Evolutionary conservation across 2,113 vertebrate species (phyloP).

Genomic region (Nannobrachium achirus): DNA sequence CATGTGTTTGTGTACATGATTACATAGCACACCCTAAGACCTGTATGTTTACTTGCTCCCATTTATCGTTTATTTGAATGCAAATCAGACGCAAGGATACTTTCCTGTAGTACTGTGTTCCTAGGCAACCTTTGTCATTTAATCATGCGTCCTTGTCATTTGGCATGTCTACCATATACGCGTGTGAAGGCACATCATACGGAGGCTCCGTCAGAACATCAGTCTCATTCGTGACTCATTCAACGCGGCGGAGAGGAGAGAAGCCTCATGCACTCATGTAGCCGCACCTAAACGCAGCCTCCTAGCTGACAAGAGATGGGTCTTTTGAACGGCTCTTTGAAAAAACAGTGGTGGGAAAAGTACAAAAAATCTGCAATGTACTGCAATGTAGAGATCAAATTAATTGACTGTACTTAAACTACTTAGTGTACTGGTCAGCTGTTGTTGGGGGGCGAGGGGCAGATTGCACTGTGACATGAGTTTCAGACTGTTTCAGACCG

Average conservation of each 20-base stretch:
- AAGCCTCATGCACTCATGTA: neutral
- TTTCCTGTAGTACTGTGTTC: constrained; percentile 74
- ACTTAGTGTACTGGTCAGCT: too few relatives aligned
- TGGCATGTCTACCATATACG: constrained; percentile 30
- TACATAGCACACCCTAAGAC: neutral
- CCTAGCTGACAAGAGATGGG: constrained; percentile 13
- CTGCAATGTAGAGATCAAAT: too few relatives aligned
- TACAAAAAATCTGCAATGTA: too few relatives aligned
- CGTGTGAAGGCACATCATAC: constrained; percentile 14
- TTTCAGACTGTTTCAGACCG: too few relatives aligned
- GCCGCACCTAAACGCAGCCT: neutral
- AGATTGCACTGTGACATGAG: too few relatives aligned
- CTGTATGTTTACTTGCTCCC: constrained; percentile 51
- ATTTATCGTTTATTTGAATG: constrained; percentile 64
- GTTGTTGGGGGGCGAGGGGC: too few relatives aligned
- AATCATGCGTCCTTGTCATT: constrained; percentile 13
- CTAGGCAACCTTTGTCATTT: constrained; percentile 78
- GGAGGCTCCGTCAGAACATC: constrained; percentile 23
- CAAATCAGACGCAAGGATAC: constrained; percentile 71
- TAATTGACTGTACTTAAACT: too few relatives aligned
- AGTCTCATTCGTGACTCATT: constrained; percentile 1
- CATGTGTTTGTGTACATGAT: neutral
- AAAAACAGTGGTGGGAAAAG: too few relatives aligned
- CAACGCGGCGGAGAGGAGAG: neutral
- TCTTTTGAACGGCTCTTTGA: too few relatives aligned